Evolutionary conservation across 2,888 invertebrate genomes (phyloP).

Genomic region (Harmothoe impar): DNA sequence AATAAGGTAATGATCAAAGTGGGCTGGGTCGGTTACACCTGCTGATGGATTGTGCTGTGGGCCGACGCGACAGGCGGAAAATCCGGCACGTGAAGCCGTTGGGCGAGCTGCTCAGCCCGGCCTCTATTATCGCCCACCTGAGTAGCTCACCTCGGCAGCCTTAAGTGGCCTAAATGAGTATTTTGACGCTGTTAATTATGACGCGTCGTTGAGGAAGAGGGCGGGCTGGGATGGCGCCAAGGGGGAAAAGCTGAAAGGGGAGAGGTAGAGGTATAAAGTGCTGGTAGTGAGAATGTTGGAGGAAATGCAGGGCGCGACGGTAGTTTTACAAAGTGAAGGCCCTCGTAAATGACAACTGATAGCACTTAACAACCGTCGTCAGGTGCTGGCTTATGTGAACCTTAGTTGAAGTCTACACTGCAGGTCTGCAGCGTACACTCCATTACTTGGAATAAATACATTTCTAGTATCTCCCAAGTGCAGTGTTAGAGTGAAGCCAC

Average conservation of each 20-base stretch:
- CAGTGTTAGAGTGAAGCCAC: no score
- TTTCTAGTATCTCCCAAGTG: no score
- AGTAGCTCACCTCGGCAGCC: neutral
- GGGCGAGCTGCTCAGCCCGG: slow-evolving; percentile 3
- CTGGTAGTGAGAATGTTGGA: no score
- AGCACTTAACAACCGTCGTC: no score
- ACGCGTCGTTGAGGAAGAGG: neutral
- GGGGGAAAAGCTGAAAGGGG: neutral
- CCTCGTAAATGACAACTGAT: no score
- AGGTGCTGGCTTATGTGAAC: no score
- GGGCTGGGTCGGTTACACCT: neutral
- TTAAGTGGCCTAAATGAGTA: slow-evolving; percentile 45
- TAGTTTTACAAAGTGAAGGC: no score
- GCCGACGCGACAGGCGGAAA: slow-evolving; percentile 33
- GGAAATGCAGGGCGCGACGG: no score
- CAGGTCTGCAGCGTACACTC: no score
- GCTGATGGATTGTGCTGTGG: slow-evolving; percentile 6
- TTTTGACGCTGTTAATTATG: slow-evolving; percentile 35
- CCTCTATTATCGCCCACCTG: slow-evolving; percentile 45
- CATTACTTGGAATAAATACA: no score
- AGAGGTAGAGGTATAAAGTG: neutral
- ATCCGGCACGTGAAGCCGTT: slow-evolving; percentile 6
- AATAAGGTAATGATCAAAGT: slow-evolving; percentile 20
- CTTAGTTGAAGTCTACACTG: no score
- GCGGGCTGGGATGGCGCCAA: neutral